These are phyloP conservation scores for Xerus inauris DNA, from an alignment of 2,113 vertebrate genomes.

Conservation along the genomic window DNA sequence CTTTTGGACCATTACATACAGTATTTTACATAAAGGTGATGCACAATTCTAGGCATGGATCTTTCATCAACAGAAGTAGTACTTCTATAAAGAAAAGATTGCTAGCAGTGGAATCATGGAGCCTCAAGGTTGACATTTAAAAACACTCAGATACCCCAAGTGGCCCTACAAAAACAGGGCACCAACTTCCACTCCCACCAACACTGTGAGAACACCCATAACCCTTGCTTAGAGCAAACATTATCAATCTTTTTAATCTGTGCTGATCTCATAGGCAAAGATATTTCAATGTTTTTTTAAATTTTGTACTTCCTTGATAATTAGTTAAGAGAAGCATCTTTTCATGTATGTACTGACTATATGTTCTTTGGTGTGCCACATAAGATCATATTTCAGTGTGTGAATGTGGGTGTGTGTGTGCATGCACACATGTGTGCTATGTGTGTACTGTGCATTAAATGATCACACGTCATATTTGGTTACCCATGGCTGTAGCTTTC, in stretches of 20 bases:
- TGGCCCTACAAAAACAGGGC: background rate
- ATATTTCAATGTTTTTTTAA: background rate
- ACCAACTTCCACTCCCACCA: background rate
- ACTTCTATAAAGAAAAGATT: background rate
- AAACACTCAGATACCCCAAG: background rate
- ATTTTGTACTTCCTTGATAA: constrained; percentile 15
- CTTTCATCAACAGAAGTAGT: background rate
- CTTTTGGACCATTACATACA: accelerated
- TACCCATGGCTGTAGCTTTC: background rate
- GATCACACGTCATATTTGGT: background rate
- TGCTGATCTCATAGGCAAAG: background rate
- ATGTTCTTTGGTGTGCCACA: background rate
- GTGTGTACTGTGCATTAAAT: background rate
- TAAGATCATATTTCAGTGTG: background rate
- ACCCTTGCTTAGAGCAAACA: background rate
- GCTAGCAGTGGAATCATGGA: background rate
- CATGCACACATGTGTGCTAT: background rate
- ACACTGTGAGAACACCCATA: background rate
- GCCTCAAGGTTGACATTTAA: background rate
- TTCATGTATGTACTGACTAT: background rate
- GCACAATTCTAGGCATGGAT: background rate
- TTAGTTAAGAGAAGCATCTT: constrained; percentile 32
- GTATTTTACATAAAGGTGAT: background rate
- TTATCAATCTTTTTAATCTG: background rate
- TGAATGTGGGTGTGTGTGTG: too few species aligned